A percentile compares a stretch with the other conserved stretches of the same genome.
Evolutionary conservation across 1,140 invertebrate genomes (phyloP).

Genomic region (Zaprionus tsacasi): DNA sequence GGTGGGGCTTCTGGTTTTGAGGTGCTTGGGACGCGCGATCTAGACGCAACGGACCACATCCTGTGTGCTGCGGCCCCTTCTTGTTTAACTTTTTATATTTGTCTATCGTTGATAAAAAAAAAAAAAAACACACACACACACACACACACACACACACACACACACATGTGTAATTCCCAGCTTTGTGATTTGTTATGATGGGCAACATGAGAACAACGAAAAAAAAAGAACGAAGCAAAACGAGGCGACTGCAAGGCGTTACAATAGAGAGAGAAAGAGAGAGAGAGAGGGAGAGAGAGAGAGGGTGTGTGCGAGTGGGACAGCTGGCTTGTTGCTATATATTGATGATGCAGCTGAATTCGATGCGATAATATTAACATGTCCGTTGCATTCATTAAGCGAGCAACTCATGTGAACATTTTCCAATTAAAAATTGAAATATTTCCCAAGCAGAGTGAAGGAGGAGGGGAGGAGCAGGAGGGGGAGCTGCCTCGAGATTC

Average conservation of each 20-base stretch:
- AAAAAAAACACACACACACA: conserved; percentile 7
- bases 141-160: not conserved
- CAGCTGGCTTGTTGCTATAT: conserved; percentile 30
- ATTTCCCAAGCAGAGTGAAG: conserved; percentile 56
- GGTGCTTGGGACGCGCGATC: too few relatives aligned
- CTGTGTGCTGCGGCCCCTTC: too few relatives aligned
- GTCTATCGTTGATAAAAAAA: too few relatives aligned
- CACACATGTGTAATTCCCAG: conserved; percentile 10
- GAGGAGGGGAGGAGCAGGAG: conserved; percentile 10
- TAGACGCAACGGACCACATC: too few relatives aligned
- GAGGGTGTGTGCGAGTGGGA: not conserved
- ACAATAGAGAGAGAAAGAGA: not conserved
- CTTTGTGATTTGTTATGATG: conserved; percentile 39
- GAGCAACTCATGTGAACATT: conserved; percentile 79
- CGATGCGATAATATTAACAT: conserved; percentile 58
- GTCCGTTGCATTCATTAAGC: conserved; percentile 72
- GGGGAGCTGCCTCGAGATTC: not conserved
- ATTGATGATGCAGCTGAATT: conserved; percentile 51
- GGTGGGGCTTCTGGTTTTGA: too few relatives aligned
- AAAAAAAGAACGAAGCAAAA: conserved; percentile 4
- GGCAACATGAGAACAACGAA: conserved; percentile 26
- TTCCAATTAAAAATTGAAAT: conserved; percentile 84
- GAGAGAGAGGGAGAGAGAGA: not conserved
- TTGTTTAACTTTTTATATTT: too few relatives aligned
- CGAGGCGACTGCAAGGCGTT: not conserved